A percentile compares a stretch with the other conserved stretches of the same genome.
phyloP scores from a whole-genome alignment of 2,888 invertebrate genomes.

The Tigriopus californicus region DNA sequence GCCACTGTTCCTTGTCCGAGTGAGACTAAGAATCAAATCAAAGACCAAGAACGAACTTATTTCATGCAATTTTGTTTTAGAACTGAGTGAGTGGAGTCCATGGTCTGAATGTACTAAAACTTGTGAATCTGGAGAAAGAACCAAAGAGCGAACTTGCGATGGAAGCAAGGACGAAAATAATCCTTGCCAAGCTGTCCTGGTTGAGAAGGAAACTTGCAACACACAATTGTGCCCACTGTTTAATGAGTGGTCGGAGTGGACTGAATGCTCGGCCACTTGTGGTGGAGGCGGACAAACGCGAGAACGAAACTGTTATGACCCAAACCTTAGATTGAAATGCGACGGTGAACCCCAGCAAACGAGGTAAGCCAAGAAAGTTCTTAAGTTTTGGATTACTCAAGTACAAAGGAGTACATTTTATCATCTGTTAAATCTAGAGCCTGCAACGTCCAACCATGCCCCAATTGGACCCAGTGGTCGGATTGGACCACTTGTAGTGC shows the following conservation, averaged over 20 bases:
- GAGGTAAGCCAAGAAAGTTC: not conserved
- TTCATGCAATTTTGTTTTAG: no score
- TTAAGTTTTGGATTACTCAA: no score
- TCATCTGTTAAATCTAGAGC: not conserved
- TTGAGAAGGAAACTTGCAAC: constrained; percentile 5
- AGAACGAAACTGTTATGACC: not conserved
- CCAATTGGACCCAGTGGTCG: constrained; percentile 1
- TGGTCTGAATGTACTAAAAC: constrained; percentile 37
- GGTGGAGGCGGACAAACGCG: constrained; percentile 9
- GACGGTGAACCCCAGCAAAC: not conserved
- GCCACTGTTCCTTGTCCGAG: constrained; percentile 9
- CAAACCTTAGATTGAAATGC: no score
- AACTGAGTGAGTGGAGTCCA: constrained; percentile 38
- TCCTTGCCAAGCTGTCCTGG: not conserved
- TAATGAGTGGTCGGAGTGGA: constrained; percentile 13
- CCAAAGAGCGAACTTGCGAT: not conserved
- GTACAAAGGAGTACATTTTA: no score
- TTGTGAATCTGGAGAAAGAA: constrained; percentile 5
- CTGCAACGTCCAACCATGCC: constrained; percentile 8
- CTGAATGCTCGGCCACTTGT: constrained; percentile 3
- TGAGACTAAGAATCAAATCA: not conserved
- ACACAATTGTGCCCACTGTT: constrained; percentile 9
- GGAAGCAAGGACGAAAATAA: not conserved
- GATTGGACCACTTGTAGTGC: constrained; percentile 11
- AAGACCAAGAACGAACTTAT: no score